phyloP scores from a whole-genome alignment of 2,797 vertebrate species.

The Lycodopsis pacificus region DNA sequence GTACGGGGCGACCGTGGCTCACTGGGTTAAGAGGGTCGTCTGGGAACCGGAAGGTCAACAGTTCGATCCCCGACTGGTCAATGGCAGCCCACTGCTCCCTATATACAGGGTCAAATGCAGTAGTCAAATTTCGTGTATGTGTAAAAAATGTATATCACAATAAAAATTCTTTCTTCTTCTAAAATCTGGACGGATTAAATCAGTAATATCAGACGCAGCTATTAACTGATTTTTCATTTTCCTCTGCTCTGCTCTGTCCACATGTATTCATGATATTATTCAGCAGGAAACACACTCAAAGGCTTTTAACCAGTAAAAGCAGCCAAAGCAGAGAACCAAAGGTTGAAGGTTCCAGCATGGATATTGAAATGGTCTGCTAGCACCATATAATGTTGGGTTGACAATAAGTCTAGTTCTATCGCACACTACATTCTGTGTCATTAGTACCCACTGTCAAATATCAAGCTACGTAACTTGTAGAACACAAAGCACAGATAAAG shows the following conservation, averaged over 20 bases:
- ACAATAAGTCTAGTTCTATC: not conserved
- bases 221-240: slow-evolving; percentile 24
- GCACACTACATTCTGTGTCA: not conserved
- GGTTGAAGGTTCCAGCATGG: not conserved
- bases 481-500: too few species aligned
- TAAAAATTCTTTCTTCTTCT: too few species aligned
- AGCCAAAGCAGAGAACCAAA: not conserved
- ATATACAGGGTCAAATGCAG: too few species aligned
- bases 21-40: too few species aligned
- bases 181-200: slow-evolving; percentile 41
- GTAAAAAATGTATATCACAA: too few species aligned
- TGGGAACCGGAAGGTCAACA: too few species aligned
- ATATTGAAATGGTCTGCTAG: not conserved
- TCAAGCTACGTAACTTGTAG: too few species aligned
- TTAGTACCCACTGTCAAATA: too few species aligned
- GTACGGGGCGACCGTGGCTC: too few species aligned
- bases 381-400: not conserved
- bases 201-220: slow-evolving; percentile 14
- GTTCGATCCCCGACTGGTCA: too few species aligned
- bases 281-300: not conserved
- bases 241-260: slow-evolving; percentile 14
- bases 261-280: slow-evolving; percentile 11
- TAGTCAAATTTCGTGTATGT: too few species aligned
- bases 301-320: not conserved
- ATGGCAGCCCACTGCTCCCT: too few species aligned